These are phyloP conservation scores for Sakesphorus luctuosus DNA, from an alignment of 2,113 vertebrate genomes.

Conservation along the genomic window DNA sequence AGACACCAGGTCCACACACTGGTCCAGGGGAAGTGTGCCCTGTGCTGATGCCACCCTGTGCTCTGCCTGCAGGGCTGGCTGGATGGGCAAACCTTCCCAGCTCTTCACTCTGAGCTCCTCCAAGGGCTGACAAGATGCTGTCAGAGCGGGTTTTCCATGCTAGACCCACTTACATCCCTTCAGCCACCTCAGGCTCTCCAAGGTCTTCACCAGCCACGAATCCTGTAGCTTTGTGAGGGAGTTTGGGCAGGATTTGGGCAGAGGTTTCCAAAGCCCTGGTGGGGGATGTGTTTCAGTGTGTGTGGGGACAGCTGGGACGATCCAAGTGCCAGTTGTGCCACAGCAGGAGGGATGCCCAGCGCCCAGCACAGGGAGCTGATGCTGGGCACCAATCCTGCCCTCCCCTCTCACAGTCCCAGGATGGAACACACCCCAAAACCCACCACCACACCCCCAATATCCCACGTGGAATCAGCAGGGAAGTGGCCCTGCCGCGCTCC, in stretches of 20 bases:
- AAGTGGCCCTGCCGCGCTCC: neutral
- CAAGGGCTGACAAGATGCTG: accelerated
- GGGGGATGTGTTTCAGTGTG: neutral
- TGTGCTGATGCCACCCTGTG: accelerated
- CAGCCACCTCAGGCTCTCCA: accelerated
- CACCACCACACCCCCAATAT: accelerated
- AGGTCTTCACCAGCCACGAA: accelerated
- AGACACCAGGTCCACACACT: accelerated
- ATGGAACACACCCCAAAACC: neutral
- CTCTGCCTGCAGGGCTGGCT: accelerated
- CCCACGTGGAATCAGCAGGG: neutral
- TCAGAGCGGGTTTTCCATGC: accelerated
- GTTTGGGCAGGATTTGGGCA: neutral
- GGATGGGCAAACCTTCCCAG: neutral
- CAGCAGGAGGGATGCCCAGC: accelerated
- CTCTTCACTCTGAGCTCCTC: neutral
- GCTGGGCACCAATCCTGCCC: neutral
- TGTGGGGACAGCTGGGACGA: neutral
- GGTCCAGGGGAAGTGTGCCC: accelerated
- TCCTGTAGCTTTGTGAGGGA: accelerated
- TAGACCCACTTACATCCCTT: neutral
- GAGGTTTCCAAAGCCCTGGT: neutral
- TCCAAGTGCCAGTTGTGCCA: accelerated
- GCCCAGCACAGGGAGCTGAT: accelerated
- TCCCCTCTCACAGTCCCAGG: accelerated